These are phyloP conservation scores for Diplolepis rosae DNA, from an alignment of 2,888 invertebrate genomes.

Conservation along the genomic window DNA sequence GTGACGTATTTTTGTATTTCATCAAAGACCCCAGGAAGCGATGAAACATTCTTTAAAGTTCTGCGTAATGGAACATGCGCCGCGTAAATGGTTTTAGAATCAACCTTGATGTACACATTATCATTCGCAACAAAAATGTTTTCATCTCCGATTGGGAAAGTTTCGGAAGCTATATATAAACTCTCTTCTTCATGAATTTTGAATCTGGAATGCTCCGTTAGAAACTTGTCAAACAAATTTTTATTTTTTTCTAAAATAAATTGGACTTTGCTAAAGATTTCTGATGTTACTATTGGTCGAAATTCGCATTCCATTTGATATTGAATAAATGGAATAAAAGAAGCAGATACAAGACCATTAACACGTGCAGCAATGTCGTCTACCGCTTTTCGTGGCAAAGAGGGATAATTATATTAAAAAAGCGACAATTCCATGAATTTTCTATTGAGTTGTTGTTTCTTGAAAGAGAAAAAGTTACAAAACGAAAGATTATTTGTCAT, in stretches of 20 bases:
- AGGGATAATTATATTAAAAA: constrained; percentile 29
- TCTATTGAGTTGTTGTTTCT: no score
- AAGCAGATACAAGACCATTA: neutral
- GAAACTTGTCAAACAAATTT: constrained; percentile 28
- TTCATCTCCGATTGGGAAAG: constrained; percentile 31
- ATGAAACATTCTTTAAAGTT: constrained; percentile 29
- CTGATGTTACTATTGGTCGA: neutral
- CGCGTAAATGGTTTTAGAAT: constrained; percentile 29
- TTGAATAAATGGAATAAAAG: constrained; percentile 32
- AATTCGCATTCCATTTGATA: constrained; percentile 11
- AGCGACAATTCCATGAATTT: constrained; percentile 1
- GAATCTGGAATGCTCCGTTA: constrained; percentile 34
- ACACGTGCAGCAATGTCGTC: neutral
- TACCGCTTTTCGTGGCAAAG: constrained; percentile 12
- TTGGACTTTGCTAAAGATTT: constrained; percentile 8
- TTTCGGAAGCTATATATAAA: constrained; percentile 14
- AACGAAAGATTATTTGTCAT: no score
- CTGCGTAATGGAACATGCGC: constrained; percentile 27
- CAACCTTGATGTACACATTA: neutral
- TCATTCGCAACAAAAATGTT: neutral
- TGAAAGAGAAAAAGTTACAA: no score
- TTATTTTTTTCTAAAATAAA: constrained; percentile 34
- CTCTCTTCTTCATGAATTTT: constrained; percentile 31
- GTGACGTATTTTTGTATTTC: constrained; percentile 32
- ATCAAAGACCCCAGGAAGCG: constrained; percentile 34